Base-by-base conservation (phyloP, 2,888 invertebrate species). In the Ariolimax columbianus region DNA sequence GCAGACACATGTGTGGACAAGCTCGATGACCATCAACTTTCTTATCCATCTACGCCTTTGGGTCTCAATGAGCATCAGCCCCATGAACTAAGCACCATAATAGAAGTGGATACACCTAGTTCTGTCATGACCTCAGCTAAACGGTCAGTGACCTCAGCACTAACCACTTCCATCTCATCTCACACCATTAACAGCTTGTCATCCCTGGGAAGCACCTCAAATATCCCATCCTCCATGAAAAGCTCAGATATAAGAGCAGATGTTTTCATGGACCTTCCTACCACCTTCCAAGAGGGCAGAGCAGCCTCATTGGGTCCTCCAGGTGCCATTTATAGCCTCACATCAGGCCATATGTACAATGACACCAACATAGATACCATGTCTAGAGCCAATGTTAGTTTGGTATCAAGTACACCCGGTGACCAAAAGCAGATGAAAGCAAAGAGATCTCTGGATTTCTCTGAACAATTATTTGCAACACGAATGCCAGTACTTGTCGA, bases 81-180 rank as follows among this genome's bases (percentile, higher is more conserved):
- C 19, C 90, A 90, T 68, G 90, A 92, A 84, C 87, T 92, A 68
- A 91, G 91, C 77, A 91, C 91, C 36, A 92, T 92, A 30, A 85
- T 89, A 43, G 92, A 92, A 84, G 90, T 91, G n/a, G 92, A 91
- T 86, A 91, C 91, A 0, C 92, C 92, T 19, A 70, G 47, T 23
- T 83, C 83, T 9, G 79, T 79, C 11, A n/a, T 63, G 23, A 68
- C 23, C 26, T 73, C 79, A 11, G 36, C 43, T 2, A 38, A 19
- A 47, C 63, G 43, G 26, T 11, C 19, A 9, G 38, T 30, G 6
- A 66, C 68, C 19, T 63, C 66, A 26, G 23, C 38, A 23, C 1
- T 11, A 0, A 66, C 14, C 40, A 40, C n/a, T 6, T 30, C 66
- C 1, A 47, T 30, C 23, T 30, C 79, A 7, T 59, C 84, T 17